Percentiles rank a stretch among this genome's conserved stretches.
These are phyloP conservation scores for Luscinia megarhynchos DNA, from an alignment of 2,797 vertebrate species.

Conservation along the genomic window DNA sequence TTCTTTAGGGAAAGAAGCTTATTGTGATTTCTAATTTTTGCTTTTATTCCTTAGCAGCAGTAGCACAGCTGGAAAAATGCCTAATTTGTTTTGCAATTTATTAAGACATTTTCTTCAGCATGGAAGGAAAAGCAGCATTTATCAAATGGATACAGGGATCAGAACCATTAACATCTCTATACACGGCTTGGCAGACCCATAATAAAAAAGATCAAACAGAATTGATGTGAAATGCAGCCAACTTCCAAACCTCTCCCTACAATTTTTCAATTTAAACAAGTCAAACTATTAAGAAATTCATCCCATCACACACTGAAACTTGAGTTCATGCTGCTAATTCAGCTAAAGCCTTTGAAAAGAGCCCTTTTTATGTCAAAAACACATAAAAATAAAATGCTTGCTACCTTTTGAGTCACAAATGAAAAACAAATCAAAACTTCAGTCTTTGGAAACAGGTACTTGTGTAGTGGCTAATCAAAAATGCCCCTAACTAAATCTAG, in stretches of 20 bases:
- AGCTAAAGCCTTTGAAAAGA: not conserved
- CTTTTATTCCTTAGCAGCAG: not conserved
- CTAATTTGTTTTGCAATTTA: not conserved
- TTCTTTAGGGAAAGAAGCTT: not conserved
- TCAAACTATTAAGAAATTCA: not conserved
- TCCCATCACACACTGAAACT: not conserved
- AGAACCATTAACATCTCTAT: not conserved
- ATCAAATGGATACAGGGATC: not conserved
- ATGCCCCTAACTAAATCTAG: not conserved
- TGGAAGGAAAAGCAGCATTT: not conserved
- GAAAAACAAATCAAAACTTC: not conserved
- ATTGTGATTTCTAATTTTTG: not conserved
- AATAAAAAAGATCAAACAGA: not conserved
- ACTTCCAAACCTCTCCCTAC: not conserved
- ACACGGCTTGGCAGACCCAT: not conserved
- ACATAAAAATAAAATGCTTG: not conserved
- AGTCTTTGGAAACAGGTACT: not conserved
- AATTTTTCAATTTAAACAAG: not conserved
- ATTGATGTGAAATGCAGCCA: not conserved
- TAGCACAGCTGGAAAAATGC: not conserved
- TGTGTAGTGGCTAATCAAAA: not conserved
- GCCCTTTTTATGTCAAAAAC: not conserved
- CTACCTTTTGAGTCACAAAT: not conserved
- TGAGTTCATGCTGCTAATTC: not conserved
- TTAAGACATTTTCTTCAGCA: not conserved